Percentiles rank a stretch among this genome's conserved stretches.
Evolutionary conservation across 64 coral and sea anemone species (phyloP).

Genomic region (Platygyra sinensis): DNA sequence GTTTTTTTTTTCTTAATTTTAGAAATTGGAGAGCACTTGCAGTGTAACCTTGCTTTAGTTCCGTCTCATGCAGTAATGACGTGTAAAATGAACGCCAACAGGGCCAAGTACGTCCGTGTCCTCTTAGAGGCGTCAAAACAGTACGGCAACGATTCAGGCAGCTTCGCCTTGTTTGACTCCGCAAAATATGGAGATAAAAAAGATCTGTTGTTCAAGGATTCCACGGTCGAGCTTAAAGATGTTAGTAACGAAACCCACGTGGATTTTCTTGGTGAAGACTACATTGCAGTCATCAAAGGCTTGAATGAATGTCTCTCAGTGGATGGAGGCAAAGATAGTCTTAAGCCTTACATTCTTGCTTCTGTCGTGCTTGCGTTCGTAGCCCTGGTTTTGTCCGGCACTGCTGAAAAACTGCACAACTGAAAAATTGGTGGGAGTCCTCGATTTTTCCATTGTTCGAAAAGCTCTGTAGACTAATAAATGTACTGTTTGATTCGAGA

Average conservation of each 20-base stretch:
- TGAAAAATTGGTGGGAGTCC: neutral
- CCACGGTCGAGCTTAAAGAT: conserved; percentile 39
- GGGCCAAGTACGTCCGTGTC: neutral
- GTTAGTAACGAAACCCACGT: conserved; percentile 25
- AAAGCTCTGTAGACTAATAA: no score
- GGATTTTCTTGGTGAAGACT: no score
- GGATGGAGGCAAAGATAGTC: no score
- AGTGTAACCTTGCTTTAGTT: neutral
- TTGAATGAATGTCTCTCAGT: no score
- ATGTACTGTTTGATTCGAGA: no score
- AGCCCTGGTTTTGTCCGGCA: no score
- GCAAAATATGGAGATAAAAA: neutral
- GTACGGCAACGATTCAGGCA: neutral
- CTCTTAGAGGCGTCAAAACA: neutral
- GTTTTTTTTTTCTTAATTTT: no score
- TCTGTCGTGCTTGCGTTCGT: conserved; percentile 6
- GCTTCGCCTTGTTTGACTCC: neutral
- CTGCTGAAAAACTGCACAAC: neutral
- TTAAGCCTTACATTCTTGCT: neutral
- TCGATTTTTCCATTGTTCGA: no score
- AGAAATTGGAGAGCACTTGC: neutral
- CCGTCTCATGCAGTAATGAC: conserved; percentile 30
- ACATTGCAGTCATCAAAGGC: no score
- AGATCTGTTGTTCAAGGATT: no score
- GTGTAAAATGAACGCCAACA: neutral